phyloP scores from a whole-genome alignment of 2,888 invertebrate species.

The Scrobipalpa costella region DNA sequence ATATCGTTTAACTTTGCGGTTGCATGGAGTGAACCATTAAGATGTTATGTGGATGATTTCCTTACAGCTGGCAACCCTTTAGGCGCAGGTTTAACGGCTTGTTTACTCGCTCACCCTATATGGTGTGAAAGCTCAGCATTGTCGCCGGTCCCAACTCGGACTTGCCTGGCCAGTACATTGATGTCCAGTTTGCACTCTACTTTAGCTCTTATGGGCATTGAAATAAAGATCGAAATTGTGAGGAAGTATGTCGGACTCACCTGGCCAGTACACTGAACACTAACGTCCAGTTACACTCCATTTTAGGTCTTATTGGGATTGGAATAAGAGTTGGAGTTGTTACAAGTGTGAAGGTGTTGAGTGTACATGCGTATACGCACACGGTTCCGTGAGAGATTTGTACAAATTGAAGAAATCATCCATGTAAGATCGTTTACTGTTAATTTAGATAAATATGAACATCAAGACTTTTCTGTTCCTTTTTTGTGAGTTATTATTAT shows the following conservation, averaged over 20 bases:
- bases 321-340: not conserved
- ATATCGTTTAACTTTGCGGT: too few species aligned
- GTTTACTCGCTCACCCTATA: slow-evolving; percentile 73
- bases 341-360: not conserved
- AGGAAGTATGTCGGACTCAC: too few species aligned
- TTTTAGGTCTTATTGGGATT: not conserved
- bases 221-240: not conserved
- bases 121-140: slow-evolving; percentile 77
- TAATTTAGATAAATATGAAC: too few species aligned
- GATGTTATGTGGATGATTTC: too few species aligned
- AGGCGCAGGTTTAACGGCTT: slow-evolving; percentile 66
- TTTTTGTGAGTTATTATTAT: too few species aligned
- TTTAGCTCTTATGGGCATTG: not conserved
- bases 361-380: not conserved
- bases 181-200: not conserved
- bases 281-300: not conserved
- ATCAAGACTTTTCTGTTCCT: too few species aligned
- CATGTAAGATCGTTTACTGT: not conserved
- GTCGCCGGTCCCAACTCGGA: slow-evolving; percentile 60
- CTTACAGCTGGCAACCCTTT: not conserved
- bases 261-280: not conserved
- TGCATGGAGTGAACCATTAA: too few species aligned
- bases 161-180: not conserved
- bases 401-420: slow-evolving; percentile 4
- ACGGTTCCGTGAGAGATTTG: not conserved